These are phyloP conservation scores for Notothenia rossii DNA, from an alignment of 2,113 vertebrate genomes.

Conservation along the genomic window DNA sequence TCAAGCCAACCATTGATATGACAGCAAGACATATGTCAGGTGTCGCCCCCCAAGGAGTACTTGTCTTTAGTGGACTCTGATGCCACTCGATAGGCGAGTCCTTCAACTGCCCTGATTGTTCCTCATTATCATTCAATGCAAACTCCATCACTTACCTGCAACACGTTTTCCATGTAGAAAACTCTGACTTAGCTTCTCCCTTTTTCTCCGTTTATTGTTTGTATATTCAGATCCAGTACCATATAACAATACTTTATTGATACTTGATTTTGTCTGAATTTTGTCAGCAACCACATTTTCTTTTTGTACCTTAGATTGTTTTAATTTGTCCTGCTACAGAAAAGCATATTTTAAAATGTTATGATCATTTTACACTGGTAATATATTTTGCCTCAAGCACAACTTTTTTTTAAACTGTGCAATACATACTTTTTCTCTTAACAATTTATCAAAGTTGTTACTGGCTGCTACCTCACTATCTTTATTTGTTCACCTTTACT, in stretches of 20 bases:
- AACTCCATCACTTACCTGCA: slow-evolving; percentile 21
- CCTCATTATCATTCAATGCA: slow-evolving; percentile 20
- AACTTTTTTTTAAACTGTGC: too few relatives aligned
- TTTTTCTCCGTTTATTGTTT: neutral
- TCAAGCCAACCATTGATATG: slow-evolving; percentile 21
- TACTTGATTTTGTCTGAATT: too few relatives aligned
- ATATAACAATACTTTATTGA: too few relatives aligned
- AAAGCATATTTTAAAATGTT: neutral
- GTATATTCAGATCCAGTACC: too few relatives aligned
- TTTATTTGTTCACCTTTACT: too few relatives aligned
- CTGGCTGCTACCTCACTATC: too few relatives aligned
- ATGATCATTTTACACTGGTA: neutral
- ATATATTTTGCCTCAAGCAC: neutral
- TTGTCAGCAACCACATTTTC: neutral
- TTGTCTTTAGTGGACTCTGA: slow-evolving; percentile 31
- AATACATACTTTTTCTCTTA: too few relatives aligned
- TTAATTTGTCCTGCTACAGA: neutral
- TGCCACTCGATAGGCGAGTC: slow-evolving; percentile 27
- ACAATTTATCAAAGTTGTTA: too few relatives aligned
- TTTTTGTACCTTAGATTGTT: too few relatives aligned
- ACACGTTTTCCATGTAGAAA: neutral
- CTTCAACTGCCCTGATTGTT: slow-evolving; percentile 28
- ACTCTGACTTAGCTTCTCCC: neutral
- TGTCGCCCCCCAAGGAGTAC: slow-evolving; percentile 23
- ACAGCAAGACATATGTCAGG: slow-evolving; percentile 27